phyloP scores from a whole-genome alignment of 2,113 vertebrate species.

The Pavo muticus region DNA sequence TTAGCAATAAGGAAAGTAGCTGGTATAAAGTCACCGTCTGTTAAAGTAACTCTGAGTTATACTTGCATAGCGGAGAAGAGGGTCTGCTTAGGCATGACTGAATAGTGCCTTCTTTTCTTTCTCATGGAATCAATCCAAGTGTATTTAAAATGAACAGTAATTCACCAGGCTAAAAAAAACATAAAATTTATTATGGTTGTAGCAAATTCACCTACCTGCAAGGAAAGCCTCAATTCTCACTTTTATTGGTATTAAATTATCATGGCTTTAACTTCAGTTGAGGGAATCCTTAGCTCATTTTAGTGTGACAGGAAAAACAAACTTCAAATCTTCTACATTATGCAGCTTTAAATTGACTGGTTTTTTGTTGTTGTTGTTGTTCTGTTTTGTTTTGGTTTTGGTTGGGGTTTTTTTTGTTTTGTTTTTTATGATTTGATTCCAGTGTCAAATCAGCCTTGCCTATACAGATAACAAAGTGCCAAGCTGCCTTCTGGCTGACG shows the following conservation, averaged over 20 bases:
- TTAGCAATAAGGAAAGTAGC: constrained; percentile 7
- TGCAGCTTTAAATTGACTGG: neutral
- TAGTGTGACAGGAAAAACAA: constrained; percentile 38
- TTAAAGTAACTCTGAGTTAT: constrained; percentile 3
- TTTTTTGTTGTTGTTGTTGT: too few species aligned
- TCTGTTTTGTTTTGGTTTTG: too few species aligned
- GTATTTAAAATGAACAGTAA: neutral
- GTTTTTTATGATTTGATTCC: neutral
- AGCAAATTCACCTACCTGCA: neutral
- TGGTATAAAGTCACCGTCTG: neutral
- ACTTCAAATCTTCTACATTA: neutral
- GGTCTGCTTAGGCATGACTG: neutral
- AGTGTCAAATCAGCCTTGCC: constrained; percentile 1
- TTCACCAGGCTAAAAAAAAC: constrained; percentile 5
- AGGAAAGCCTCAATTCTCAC: constrained; percentile 42
- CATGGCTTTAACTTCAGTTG: neutral
- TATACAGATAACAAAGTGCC: neutral
- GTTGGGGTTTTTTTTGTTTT: neutral
- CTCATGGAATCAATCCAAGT: constrained; percentile 24
- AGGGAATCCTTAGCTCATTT: constrained; percentile 45
- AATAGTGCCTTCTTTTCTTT: constrained; percentile 24
- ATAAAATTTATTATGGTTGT: neutral
- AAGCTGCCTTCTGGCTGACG: neutral
- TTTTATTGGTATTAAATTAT: constrained; percentile 24
- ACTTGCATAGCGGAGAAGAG: neutral